Conservation (phyloP, 2,797 vertebrate genomes). For the Ibycter americanus region DNA sequence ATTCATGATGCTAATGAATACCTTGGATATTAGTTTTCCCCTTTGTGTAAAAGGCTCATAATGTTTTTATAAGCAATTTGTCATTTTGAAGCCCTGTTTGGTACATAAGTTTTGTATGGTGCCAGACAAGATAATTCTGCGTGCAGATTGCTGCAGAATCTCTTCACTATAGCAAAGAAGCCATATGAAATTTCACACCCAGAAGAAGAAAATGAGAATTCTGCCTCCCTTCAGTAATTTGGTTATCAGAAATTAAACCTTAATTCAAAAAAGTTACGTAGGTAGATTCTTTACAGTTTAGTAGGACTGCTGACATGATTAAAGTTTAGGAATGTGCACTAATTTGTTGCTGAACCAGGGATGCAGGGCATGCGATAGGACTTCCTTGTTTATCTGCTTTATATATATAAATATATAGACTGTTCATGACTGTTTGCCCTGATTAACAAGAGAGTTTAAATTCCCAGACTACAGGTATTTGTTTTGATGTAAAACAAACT, state of each 20-base stretch:
- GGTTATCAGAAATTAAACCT: background rate
- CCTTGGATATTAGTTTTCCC: background rate
- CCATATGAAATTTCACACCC: background rate
- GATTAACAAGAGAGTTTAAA: background rate
- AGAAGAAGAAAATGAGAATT: background rate
- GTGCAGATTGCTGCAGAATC: background rate
- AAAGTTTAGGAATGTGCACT: background rate
- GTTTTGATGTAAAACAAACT: background rate
- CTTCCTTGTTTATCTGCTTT: background rate
- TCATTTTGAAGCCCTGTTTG: background rate
- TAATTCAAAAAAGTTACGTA: background rate
- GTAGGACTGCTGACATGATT: background rate
- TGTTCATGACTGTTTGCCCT: background rate
- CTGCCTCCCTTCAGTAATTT: background rate
- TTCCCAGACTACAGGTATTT: background rate
- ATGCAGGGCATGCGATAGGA: rapidly evolving
- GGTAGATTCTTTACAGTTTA: background rate
- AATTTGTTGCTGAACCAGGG: background rate
- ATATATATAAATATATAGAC: background rate
- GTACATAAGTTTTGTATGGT: background rate
- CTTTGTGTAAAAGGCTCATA: background rate
- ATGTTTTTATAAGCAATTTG: background rate
- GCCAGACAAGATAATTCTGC: background rate
- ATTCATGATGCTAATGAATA: background rate
- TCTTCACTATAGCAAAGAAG: background rate